Base-by-base conservation (phyloP, 2,113 vertebrate genomes). In the Ginglymostoma cirratum region DNA sequence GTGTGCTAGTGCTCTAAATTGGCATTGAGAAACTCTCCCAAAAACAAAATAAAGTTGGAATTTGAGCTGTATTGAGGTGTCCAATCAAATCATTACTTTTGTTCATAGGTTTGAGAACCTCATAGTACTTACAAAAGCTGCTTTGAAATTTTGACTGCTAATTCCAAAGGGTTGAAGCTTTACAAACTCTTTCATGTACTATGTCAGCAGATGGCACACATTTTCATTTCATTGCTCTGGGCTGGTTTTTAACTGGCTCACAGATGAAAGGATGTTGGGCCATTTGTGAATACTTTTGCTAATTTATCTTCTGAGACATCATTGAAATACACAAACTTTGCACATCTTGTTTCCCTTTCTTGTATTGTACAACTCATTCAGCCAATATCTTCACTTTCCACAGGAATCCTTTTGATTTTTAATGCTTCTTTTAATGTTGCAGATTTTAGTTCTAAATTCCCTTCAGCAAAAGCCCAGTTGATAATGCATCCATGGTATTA, bases 211-310 rank as follows among this genome's bases (percentile, higher is more conserved):
- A 67, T 67, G 89, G 89, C 61, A 93, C 89, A 38, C 5, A 93
- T 93, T 93, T 93, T 66, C 61, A 66, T 67, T 93, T 93, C 89
- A 93, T 93, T 93, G 89, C 89, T 42, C 89, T 93, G 89, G 89
- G 89, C 61, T 66, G 61, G 34, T 34, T 93, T 93, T 23, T 93
- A 66, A 38, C 89, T 93, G 89, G 61, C 61, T 93, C 61, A 38
- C 89, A 19, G 55, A 93, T 93, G 61, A 93, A 93, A 93, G 89
- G 61, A 93, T 93, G 21, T 93, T 93, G n/a, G 34, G 34, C 38
- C 61, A 66, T 65, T 93, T 93, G 61, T 93, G 66, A 93, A 38
- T 93, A 61, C 89, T 93, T 93, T 93, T 93, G 61, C 38, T 93
- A 93, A 66, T 93, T 93, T 93, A 66, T 42, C 89, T 93, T 93